Conservation (phyloP, 2,797 vertebrate genomes). For the Xenopus petersii region DNA sequence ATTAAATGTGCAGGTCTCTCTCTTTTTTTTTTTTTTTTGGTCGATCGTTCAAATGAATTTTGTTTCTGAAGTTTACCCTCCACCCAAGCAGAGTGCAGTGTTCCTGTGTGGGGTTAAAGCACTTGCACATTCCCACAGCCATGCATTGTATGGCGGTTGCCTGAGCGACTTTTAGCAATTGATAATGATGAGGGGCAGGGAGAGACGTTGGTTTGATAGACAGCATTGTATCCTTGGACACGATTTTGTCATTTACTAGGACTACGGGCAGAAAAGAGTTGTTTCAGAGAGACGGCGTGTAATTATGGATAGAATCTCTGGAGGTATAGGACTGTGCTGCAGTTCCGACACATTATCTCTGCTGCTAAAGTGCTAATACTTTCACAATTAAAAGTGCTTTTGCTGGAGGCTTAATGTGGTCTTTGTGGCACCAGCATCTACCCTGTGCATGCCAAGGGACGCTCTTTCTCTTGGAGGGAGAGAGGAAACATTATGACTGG, state of each 20-base stretch:
- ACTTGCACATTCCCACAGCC: conserved; percentile 4
- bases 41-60: too few species aligned
- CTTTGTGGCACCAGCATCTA: conserved; percentile 14
- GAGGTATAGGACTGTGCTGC: background rate
- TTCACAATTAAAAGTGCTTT: conserved; percentile 2
- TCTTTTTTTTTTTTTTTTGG: too few species aligned
- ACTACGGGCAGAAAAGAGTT: conserved; percentile 24
- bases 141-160: conserved; percentile 3
- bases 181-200: conserved; percentile 28
- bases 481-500: background rate
- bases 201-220: conserved; percentile 32
- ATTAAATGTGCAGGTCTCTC: too few species aligned
- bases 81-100: too few species aligned
- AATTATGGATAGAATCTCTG: conserved; percentile 18
- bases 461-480: background rate
- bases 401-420: conserved; percentile 19
- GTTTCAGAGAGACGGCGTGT: conserved; percentile 15
- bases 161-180: conserved; percentile 33
- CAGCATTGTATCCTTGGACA: conserved; percentile 37
- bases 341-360: background rate
- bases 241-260: conserved; percentile 25
- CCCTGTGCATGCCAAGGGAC: background rate
- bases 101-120: conserved; percentile 13
- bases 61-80: too few species aligned
- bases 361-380: background rate